Evolutionary conservation across 2,797 vertebrate genomes (phyloP), one percentile per base, ranked within the genome.

Genomic region (Halcyon leucocephala): DNA sequence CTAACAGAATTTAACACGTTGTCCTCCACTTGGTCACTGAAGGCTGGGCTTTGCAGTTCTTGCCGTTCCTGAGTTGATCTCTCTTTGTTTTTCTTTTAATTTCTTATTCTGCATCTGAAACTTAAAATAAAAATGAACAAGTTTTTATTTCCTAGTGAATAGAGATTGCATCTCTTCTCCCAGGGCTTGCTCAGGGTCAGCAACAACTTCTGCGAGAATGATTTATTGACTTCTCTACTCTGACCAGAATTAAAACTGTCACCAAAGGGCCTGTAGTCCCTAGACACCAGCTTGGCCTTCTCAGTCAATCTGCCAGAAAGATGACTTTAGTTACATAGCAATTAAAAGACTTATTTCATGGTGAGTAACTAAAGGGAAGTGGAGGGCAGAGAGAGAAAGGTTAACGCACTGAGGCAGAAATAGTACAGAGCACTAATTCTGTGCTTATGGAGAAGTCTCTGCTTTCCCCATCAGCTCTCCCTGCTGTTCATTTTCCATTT

Each of bases 161-260:
- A 74, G 93, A 92, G 71, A 94, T 94, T 90, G 51, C 85, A 48
- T 92, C 82, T 96, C 80, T 94, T 69, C 87, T 97, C 80, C 31
- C 60, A 95, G 93, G 94, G 86, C 90, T 96, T 94, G 92, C 95
- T 96, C 71, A 91, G 95, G 93, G 92, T 96, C 95, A 96, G 82
- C 86, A 96, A 92, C 92, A 89, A 91, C 96, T 97, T 95, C 95
- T 96, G 88, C 8, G 7, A 96, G 93, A 97, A 94, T 83, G 95
- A 97, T 97, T 98, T 98, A 98, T 98, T 96, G 97, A 98, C 95
- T 97, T 97, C 82, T 96, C 82, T 78, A 54, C 89, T 90, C 91
- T 96, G 96, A 94, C 92, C 93, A 93, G 95, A 97, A 97, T 97
- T 97, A 94, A 97, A 97, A 95, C 78, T 89, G 89, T 95, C 97